phyloP scores from a whole-genome alignment of 2,888 invertebrate genomes.

The Poecilobothrus nobilitatus region DNA sequence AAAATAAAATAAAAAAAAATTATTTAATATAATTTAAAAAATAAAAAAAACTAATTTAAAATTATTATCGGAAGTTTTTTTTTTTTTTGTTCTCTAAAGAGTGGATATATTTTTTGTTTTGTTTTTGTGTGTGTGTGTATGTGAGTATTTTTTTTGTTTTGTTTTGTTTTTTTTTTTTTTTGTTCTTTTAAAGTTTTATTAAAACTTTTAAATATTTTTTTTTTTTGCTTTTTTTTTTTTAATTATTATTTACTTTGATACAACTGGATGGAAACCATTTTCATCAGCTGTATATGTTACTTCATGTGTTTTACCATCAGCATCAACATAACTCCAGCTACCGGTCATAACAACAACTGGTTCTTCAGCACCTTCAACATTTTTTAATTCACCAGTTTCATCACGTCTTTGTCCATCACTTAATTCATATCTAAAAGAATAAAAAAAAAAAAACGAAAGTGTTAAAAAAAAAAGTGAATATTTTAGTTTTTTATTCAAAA shows the following conservation, averaged over 20 bases:
- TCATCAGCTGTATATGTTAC: conserved; percentile 33
- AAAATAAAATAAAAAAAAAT: too few species aligned
- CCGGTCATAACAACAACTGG: conserved; percentile 29
- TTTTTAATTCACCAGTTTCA: conserved; percentile 28
- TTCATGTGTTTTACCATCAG: conserved; percentile 28
- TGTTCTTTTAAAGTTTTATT: background rate
- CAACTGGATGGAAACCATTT: conserved; percentile 29
- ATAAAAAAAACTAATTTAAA: too few species aligned
- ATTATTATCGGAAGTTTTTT: too few species aligned
- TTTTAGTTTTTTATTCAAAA: background rate
- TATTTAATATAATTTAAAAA: too few species aligned
- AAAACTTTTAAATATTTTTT: too few species aligned
- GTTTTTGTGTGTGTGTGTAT: background rate
- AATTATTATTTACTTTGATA: conserved; percentile 24
- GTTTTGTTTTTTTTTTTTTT: background rate
- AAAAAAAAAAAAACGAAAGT: too few species aligned
- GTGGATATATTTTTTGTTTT: background rate
- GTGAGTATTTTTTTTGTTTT: background rate
- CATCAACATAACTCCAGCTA: conserved; percentile 29
- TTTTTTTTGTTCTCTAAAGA: too few species aligned
- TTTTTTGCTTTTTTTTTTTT: background rate
- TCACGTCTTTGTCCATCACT: conserved; percentile 29
- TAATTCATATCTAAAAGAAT: conserved; percentile 24
- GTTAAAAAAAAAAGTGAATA: background rate
- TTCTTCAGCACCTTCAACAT: conserved; percentile 27